phyloP scores from a whole-genome alignment of 2,113 vertebrate species.

The Copsychus sechellarum region DNA sequence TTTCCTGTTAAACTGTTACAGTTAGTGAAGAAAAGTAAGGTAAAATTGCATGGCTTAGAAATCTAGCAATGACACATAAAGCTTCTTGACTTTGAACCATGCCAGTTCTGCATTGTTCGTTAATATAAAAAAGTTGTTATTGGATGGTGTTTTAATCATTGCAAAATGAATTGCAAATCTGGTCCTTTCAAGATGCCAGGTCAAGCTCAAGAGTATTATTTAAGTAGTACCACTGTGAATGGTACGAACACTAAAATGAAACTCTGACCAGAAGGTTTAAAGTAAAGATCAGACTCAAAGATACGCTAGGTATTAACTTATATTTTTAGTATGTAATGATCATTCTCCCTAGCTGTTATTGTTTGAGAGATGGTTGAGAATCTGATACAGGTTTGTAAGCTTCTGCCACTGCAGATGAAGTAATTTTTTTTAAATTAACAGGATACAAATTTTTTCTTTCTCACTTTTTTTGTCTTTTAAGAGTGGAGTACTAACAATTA shows the following conservation, averaged over 20 bases:
- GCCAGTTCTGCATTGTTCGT: background rate
- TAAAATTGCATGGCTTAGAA: background rate
- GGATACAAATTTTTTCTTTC: background rate
- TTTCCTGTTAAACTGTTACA: background rate
- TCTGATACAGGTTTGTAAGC: background rate
- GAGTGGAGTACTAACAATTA: slow-evolving; percentile 91
- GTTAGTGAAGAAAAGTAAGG: background rate
- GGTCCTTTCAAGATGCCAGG: background rate
- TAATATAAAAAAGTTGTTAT: background rate
- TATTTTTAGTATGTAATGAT: background rate
- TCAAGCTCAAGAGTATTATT: background rate
- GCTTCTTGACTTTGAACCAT: background rate
- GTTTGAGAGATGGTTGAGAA: background rate
- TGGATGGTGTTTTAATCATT: background rate
- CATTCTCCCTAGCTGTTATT: background rate
- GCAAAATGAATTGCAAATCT: background rate
- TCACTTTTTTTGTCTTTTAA: slow-evolving; percentile 46
- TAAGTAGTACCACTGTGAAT: background rate
- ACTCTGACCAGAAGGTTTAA: background rate
- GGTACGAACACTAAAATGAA: background rate
- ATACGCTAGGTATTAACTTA: background rate
- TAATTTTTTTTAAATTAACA: background rate
- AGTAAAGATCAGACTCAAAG: background rate
- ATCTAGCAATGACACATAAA: background rate
- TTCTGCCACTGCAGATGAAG: background rate